These are phyloP conservation scores for Psittacula derbiana DNA, from an alignment of 2,797 vertebrate genomes.

Conservation along the genomic window DNA sequence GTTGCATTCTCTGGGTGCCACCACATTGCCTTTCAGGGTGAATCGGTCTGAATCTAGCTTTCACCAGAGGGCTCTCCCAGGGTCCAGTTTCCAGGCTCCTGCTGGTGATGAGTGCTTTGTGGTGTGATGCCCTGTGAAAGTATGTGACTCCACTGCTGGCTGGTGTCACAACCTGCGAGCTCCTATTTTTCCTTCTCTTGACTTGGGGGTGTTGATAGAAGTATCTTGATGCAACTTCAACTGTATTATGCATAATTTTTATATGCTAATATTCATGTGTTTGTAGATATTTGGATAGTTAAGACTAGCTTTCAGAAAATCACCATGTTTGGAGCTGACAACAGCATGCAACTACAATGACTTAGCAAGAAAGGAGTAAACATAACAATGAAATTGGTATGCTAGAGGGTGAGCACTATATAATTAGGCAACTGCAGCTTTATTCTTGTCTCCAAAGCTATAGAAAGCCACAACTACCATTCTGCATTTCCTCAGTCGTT, in stretches of 20 bases:
- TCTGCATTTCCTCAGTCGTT: background rate
- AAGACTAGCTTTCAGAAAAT: background rate
- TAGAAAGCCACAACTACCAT: background rate
- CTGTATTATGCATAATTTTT: background rate
- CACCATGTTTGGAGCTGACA: background rate
- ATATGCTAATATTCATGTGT: background rate
- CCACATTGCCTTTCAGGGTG: background rate
- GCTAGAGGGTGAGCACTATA: background rate
- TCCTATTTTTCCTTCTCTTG: background rate
- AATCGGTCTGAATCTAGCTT: background rate
- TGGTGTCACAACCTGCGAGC: background rate
- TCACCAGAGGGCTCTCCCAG: background rate
- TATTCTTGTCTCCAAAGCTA: conserved; percentile 22
- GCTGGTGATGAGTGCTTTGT: background rate
- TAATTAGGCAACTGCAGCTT: conserved; percentile 28
- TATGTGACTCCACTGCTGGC: background rate
- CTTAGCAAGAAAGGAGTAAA: background rate
- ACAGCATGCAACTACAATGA: background rate
- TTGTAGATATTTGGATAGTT: background rate
- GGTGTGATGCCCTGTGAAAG: rapidly evolving
- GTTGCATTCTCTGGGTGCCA: background rate
- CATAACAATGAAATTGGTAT: background rate
- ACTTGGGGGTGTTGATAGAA: background rate
- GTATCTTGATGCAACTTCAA: background rate
- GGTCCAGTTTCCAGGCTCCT: background rate